These are phyloP conservation scores for Thymelicus sylvestris DNA, from an alignment of 2,888 invertebrate genomes.

Conservation along the genomic window DNA sequence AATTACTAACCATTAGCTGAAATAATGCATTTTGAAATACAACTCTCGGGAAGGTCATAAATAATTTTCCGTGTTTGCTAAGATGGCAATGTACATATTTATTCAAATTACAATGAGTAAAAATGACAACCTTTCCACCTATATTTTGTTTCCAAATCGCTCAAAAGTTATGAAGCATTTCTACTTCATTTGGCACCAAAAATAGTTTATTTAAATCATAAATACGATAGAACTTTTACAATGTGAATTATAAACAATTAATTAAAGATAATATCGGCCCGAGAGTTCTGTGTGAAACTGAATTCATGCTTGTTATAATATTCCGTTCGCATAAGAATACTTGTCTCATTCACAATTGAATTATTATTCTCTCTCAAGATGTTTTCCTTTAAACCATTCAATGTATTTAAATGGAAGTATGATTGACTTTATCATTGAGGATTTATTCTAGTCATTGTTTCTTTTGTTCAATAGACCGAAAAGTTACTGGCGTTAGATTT, in stretches of 20 bases:
- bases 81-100: too few relatives aligned
- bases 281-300: slow-evolving; percentile 9
- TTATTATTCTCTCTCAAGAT: slow-evolving; percentile 20
- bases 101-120: too few relatives aligned
- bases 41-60: too few relatives aligned
- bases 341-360: slow-evolving; percentile 23
- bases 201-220: too few relatives aligned
- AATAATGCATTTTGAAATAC: too few relatives aligned
- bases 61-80: too few relatives aligned
- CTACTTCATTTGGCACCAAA: too few relatives aligned
- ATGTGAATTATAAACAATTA: background rate
- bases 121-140: too few relatives aligned
- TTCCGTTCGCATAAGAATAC: slow-evolving; percentile 16
- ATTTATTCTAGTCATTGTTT: slow-evolving; percentile 8
- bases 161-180: too few relatives aligned
- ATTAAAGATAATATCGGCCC: background rate
- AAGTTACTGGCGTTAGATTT: background rate
- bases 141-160: too few relatives aligned
- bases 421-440: slow-evolving; percentile 13
- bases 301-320: slow-evolving; percentile 25
- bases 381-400: slow-evolving; percentile 21
- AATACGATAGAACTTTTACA: too few relatives aligned
- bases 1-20: too few relatives aligned
- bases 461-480: slow-evolving; percentile 3
- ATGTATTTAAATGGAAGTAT: slow-evolving; percentile 18